A percentile compares a stretch with the other conserved stretches of the same genome.
Conservation (phyloP, 2,113 vertebrate species). For the Motacilla alba region DNA sequence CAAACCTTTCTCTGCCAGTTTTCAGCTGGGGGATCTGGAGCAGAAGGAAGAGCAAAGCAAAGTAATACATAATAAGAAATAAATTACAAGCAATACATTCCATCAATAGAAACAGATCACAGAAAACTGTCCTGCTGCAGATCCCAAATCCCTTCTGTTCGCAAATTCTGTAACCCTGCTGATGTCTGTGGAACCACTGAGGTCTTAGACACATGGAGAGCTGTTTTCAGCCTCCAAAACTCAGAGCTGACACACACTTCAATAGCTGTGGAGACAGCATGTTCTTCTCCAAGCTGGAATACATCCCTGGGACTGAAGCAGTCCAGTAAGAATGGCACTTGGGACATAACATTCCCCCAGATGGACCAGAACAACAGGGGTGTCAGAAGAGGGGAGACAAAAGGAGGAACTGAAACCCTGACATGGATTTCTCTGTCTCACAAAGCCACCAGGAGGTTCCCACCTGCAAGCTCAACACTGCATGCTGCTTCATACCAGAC, state of each 20-base stretch:
- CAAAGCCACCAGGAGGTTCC: background rate
- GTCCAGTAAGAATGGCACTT: background rate
- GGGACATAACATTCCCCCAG: background rate
- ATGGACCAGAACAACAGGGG: accelerated
- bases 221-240: background rate
- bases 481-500: background rate
- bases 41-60: background rate
- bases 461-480: background rate
- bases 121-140: background rate
- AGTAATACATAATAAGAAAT: background rate
- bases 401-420: background rate
- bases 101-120: background rate
- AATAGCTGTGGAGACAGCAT: background rate
- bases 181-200: background rate
- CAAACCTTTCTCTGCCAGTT: background rate
- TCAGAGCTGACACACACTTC: background rate
- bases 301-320: background rate
- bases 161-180: background rate
- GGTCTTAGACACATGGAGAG: background rate
- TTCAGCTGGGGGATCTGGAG: background rate
- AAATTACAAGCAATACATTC: background rate
- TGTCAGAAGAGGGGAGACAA: background rate
- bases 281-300: background rate
- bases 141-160: background rate
- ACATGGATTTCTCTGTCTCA: background rate